phyloP scores from a whole-genome alignment of 1,140 invertebrate species.

The Leptestheria dahalacensis region DNA sequence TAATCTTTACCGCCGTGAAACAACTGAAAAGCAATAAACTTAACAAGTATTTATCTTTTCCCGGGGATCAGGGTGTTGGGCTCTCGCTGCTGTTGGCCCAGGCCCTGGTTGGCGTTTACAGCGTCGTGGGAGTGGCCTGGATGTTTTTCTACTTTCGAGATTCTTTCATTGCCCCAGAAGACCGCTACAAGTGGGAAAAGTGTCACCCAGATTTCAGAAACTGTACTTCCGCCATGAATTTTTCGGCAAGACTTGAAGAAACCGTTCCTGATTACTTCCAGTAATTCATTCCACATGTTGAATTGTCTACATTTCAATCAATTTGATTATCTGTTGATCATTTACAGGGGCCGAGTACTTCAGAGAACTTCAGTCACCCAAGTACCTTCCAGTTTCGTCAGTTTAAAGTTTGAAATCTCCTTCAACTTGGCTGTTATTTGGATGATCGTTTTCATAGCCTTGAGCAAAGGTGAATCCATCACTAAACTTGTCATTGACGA shows the following conservation, averaged over 20 bases:
- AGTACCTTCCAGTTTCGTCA: constrained; percentile 34
- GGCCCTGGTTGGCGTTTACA: constrained; percentile 68
- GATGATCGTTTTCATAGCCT: constrained; percentile 72
- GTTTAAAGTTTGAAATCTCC: constrained; percentile 68
- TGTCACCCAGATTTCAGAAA: constrained; percentile 19
- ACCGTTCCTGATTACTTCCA: constrained; percentile 56
- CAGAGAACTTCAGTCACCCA: constrained; percentile 40
- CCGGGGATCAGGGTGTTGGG: constrained; percentile 54
- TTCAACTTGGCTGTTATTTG: constrained; percentile 80
- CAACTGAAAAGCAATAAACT: too few relatives aligned
- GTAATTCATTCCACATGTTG: too few relatives aligned
- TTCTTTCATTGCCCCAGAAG: constrained; percentile 65
- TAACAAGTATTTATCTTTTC: too few relatives aligned
- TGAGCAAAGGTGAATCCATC: constrained; percentile 71
- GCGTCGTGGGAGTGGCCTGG: constrained; percentile 72
- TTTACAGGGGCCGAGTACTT: constrained; percentile 52
- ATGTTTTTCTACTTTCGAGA: constrained; percentile 76
- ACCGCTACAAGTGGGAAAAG: constrained; percentile 67
- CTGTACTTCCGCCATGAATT: not conserved
- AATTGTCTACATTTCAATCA: too few relatives aligned
- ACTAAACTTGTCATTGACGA: not conserved
- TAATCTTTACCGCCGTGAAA: too few relatives aligned
- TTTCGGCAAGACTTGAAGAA: constrained; percentile 28
- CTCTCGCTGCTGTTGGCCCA: constrained; percentile 63
- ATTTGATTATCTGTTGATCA: not conserved